A percentile compares a stretch with the other conserved stretches of the same genome.
These are phyloP conservation scores for Heliconius charithonia DNA, from an alignment of 2,888 invertebrate species.

Conservation along the genomic window DNA sequence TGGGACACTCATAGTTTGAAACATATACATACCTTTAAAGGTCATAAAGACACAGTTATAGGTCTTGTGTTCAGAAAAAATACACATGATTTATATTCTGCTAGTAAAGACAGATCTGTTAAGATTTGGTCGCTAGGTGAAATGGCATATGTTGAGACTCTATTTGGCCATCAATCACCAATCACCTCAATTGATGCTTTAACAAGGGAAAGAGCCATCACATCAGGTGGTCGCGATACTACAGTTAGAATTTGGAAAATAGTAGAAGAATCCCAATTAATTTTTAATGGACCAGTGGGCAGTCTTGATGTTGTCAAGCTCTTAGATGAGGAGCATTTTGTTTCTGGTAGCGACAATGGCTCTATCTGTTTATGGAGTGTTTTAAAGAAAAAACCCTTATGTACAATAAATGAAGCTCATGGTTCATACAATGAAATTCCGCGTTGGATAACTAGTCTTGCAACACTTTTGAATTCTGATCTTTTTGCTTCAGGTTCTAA, in stretches of 20 bases:
- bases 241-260: conserved; percentile 98
- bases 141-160: conserved; percentile 97
- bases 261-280: conserved; percentile 97
- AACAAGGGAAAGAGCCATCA: conserved; percentile 92
- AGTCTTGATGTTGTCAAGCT: conserved; percentile 93
- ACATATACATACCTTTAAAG: conserved; percentile 90
- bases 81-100: conserved; percentile 93
- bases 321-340: conserved; percentile 96
- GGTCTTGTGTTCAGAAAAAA: conserved; percentile 93
- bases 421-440: conserved; percentile 88
- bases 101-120: conserved; percentile 90
- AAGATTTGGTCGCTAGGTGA: conserved; percentile 98
- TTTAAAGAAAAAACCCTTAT: conserved; percentile 93
- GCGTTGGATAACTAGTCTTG: conserved; percentile 94
- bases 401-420: conserved; percentile 88
- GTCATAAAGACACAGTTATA: conserved; percentile 89
- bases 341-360: conserved; percentile 97
- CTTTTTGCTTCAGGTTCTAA: conserved; percentile 95
- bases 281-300: conserved; percentile 93
- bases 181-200: conserved; percentile 95
- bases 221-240: conserved; percentile 94
- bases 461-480: conserved; percentile 93
- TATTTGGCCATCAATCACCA: conserved; percentile 96
- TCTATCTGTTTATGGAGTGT: conserved; percentile 92
- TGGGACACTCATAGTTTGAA: conserved; percentile 92